phyloP scores from a whole-genome alignment of 2,113 vertebrate genomes.

The Falcunculus frontatus region DNA sequence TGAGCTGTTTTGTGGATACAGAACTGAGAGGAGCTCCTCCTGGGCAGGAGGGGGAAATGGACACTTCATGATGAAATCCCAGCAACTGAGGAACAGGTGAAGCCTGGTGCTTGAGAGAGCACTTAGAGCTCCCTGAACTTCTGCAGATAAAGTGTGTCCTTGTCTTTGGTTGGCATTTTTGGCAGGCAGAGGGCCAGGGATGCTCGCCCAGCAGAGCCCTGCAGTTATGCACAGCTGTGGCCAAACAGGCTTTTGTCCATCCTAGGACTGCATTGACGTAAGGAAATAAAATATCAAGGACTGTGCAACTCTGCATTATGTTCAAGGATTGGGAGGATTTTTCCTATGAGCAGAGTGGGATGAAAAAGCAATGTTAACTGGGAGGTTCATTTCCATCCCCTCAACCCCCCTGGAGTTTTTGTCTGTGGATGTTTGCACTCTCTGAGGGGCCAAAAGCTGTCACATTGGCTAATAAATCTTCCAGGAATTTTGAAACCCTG shows the following conservation, averaged over 20 bases:
- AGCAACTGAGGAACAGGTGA: neutral
- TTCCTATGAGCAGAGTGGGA: neutral
- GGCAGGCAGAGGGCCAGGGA: neutral
- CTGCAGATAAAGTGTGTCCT: neutral
- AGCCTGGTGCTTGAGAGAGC: neutral
- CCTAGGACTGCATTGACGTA: neutral
- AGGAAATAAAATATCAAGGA: slow-evolving; percentile 29
- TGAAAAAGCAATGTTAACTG: neutral
- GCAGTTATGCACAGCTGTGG: neutral
- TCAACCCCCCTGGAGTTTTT: neutral
- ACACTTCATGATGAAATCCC: neutral
- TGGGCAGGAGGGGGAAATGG: neutral
- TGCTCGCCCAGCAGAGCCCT: neutral
- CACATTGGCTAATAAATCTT: neutral
- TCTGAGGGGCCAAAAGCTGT: neutral
- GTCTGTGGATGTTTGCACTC: neutral
- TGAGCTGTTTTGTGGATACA: neutral
- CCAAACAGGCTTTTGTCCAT: neutral
- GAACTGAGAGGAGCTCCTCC: neutral
- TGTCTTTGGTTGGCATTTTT: neutral
- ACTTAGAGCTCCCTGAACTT: neutral
- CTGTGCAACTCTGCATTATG: neutral
- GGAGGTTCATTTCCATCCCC: neutral
- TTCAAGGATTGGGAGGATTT: neutral
- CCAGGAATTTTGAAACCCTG: neutral